Evolutionary conservation across 2,888 invertebrate species (phyloP), one percentile per base, ranked within the genome.

Genomic region (Hypselothyrea guttata): DNA sequence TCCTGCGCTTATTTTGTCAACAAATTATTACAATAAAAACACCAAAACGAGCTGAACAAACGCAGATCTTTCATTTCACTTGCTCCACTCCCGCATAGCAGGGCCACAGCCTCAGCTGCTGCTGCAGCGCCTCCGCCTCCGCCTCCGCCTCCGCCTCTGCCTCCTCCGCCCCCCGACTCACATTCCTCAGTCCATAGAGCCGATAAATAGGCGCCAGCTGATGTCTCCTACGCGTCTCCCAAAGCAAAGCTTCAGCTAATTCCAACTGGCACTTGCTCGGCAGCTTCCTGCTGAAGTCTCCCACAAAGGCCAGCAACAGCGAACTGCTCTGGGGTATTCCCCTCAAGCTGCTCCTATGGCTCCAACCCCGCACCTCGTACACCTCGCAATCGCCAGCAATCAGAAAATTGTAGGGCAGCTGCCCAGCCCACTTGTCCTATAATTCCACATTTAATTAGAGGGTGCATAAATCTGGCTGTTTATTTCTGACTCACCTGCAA

Each of bases 351-450:
- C 91, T 90, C 11, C 81, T 84, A 56, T 84, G 77, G 1, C 86
- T 77, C 91, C 92, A 92, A 0, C 92, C 92, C 0, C 91, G 87
- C 1, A 85, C 90, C 70, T 91, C 91, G 57, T 90, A 92, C 0
- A 89, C 89, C 69, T 90, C 88, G 0, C 92, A 91, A 63, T 91
- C 89, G 0, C 91, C 88, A 0, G 91, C 90, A 45, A 92, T 87
- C 44, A 92, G 72, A 58, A 92, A 92, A 74, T 91, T 92, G 69
- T 90, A 92, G 0, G 89, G 90, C 4, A 89, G 62, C 52, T 89
- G 88, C 16, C 15, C 48, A 38, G 51, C 16, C 42, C 59, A 44
- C 1, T 28, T 45, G 30, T n/a, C 2, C 45, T 62, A 47, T 11
- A 7, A 18, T 33, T 18, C 11, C 5, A 8, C 16, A 7, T 33